Conservation (phyloP, 2,113 vertebrate genomes). For the Notarius lentiginosus region DNA sequence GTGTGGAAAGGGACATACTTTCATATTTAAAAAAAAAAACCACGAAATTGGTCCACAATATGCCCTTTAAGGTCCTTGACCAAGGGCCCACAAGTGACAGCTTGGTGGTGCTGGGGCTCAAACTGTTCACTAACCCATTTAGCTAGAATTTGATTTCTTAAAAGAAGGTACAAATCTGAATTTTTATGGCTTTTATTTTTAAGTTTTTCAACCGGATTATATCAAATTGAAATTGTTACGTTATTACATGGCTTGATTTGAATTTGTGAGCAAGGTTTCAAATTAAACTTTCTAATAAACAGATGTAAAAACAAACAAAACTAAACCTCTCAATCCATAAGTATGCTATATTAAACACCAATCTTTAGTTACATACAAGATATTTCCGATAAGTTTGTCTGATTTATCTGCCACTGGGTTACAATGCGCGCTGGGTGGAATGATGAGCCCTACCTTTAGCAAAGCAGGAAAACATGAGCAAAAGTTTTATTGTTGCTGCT, state of each 20-base stretch:
- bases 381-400: background rate
- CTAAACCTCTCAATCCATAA: background rate
- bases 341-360: background rate
- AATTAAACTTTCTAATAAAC: background rate
- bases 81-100: too few relatives aligned
- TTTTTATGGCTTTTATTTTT: background rate
- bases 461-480: conserved; percentile 3
- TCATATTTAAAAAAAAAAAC: too few relatives aligned
- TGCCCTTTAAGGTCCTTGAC: too few relatives aligned
- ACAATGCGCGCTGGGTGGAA: background rate
- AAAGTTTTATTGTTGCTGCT: background rate
- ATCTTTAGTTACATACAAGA: background rate
- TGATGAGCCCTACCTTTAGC: conserved; percentile 12
- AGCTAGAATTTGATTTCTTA: background rate
- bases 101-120: too few relatives aligned
- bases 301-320: background rate
- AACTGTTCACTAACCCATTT: too few relatives aligned
- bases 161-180: background rate
- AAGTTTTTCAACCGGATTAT: too few relatives aligned
- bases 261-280: background rate
- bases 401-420: background rate
- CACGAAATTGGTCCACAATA: too few relatives aligned
- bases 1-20: too few relatives aligned
- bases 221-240: too few relatives aligned
- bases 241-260: too few relatives aligned